Evolutionary conservation across 2,888 invertebrate genomes (phyloP).

Genomic region (Calameuta pallipes): DNA sequence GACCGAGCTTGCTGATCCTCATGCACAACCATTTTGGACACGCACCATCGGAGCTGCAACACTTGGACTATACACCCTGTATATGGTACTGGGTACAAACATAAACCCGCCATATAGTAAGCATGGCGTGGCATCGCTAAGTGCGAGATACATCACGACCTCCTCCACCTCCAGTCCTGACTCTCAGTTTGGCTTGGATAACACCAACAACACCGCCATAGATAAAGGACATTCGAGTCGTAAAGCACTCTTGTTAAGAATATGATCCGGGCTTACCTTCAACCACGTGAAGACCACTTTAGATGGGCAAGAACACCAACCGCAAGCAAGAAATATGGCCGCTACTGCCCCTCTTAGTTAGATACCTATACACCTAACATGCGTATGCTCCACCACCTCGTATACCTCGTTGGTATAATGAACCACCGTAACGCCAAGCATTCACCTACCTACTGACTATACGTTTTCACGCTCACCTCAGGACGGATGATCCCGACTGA

Average conservation of each 20-base stretch:
- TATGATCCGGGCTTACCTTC: conserved; percentile 64
- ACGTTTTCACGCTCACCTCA: conserved; percentile 33
- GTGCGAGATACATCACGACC: conserved; percentile 64
- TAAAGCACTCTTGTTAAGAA: conserved; percentile 66
- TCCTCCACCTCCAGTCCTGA: conserved; percentile 32
- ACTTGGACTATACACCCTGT: background rate
- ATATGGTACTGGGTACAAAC: conserved; percentile 1
- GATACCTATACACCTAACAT: conserved; percentile 22
- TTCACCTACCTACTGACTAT: conserved; percentile 27
- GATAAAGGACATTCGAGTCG: conserved; percentile 60
- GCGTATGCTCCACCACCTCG: conserved; percentile 31
- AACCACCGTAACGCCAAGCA: conserved; percentile 41
- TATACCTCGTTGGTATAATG: conserved; percentile 42
- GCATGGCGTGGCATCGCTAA: conserved; percentile 52
- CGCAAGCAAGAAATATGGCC: conserved; percentile 43
- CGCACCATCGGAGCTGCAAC: background rate
- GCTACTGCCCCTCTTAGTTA: conserved; percentile 57
- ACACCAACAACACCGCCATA: conserved; percentile 61
- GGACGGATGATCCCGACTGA: conserved; percentile 49
- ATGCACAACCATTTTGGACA: background rate
- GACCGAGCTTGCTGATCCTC: background rate
- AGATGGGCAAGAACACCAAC: conserved; percentile 5
- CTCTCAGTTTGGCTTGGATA: conserved; percentile 54
- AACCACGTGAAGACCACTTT: conserved; percentile 43
- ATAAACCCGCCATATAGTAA: conserved; percentile 1